Evolutionary conservation across 1,140 invertebrate genomes (phyloP), one percentile per base, ranked within the genome.

Genomic region (Maconellicoccus hirsutus): DNA sequence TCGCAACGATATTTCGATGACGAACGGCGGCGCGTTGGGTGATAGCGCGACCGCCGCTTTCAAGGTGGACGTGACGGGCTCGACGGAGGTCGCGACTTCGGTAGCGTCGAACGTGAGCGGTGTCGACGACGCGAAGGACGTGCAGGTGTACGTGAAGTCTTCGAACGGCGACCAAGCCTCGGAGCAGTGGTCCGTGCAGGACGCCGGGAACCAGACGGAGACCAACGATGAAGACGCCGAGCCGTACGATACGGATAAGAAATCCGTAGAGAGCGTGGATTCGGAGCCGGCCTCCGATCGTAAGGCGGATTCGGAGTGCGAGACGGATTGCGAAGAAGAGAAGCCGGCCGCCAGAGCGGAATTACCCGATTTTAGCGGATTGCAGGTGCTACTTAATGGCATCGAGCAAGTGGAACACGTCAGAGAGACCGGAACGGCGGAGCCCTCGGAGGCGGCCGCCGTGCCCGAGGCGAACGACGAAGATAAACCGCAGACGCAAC

Each of bases 141-240:
- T 33, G 29, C 29, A 33, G 12, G 4, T 33, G 12, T 33, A 33
- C 29, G 29, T 33, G 29, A 33, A 33, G 29, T 33, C 29, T 33
- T 6, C 29, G 4, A 33, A 6, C 29, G 29, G 3, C 12, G 29
- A 33, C 12, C 22, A 52, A 52, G 6, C 6, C 12, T 16, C 10
- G 61, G 22, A 23, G 61, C 21, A 23, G 7, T 66, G 10, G 19
- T 66, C 61, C 19, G 88, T 90, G 63, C 88, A 86, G 78, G 89
- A 91, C 75, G 89, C 89, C 0, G 89, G 88, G 19, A 91, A 91
- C 76, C 89, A 91, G 79, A 90, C 89, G 0, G 89, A 91, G 73
- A 82, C 84, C 0, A 74, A 59, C n/a, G 73, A 69, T 10, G 75
- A 75, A 52, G 26, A 69, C 2, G 70, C 69, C 25, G 71, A 74